Evolutionary conservation across 2,888 invertebrate species (phyloP), one percentile per base, ranked within the genome.

Genomic region (Drosophila planitibia): DNA sequence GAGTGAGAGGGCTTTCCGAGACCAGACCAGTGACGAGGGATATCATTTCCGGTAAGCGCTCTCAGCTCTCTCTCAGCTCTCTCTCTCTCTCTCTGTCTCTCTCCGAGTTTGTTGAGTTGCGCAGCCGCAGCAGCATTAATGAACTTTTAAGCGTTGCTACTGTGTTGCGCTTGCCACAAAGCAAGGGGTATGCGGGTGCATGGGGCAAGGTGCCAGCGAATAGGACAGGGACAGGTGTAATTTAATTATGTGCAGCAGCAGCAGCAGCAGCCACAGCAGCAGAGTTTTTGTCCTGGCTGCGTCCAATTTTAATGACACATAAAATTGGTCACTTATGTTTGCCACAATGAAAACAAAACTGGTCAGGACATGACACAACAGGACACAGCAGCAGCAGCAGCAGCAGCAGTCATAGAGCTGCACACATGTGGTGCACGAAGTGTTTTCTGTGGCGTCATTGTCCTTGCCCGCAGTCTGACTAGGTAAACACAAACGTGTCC

Each of bases 291-390:
- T 70, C 60, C 68, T 73, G 65, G 74, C 69, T 69, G 85, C 81
- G 89, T 89, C 83, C 84, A 84, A 86, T 91, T 91, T 91, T 91
- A 91, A 91, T 90, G 91, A 84, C 88, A 90, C 91, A 90, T 91
- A 84, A 90, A 90, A 91, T 90, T 90, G 90, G 90, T 91, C 91
- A 91, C 91, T 90, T 90, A 91, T 83, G 89, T 79, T 79, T 65
- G 79, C 79, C 81, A 72, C 90, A 85, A 90, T 88, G 90, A 85
- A 90, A 90, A 85, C 90, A 85, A 85, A 90, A 85, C 85, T 88
- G 85, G 74, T 83, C 90, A 83, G 90, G 83, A 90, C 90, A 86
- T 90, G 85, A 88, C 85, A 90, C 74, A 72, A 76, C 73, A 74
- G 58, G 58, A 75, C 57, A 59, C 47, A 16, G 47, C 22, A 22